Percentiles rank a stretch among this genome's conserved stretches.
phyloP scores from a whole-genome alignment of 64 coral and sea anemone species.

The Astreopora myriophthalma region DNA sequence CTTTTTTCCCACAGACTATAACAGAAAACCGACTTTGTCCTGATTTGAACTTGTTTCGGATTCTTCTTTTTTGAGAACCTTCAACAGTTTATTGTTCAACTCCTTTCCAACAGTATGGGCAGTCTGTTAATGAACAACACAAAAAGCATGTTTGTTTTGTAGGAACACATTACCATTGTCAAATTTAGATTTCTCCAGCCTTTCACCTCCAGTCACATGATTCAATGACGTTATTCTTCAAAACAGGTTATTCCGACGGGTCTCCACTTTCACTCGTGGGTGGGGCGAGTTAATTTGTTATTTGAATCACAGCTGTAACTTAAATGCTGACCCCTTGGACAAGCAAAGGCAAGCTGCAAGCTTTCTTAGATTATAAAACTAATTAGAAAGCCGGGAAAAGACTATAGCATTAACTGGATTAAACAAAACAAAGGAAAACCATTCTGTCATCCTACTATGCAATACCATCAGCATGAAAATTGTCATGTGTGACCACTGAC shows the following conservation, averaged over 20 bases:
- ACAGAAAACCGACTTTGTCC: slow-evolving; percentile 83
- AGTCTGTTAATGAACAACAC: slow-evolving; percentile 33
- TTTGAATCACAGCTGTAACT: no score
- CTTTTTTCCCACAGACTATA: neutral
- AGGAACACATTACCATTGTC: no score
- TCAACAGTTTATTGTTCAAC: slow-evolving; percentile 74
- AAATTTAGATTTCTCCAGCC: no score
- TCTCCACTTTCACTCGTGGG: no score
- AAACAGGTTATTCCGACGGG: no score
- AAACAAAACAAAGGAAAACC: neutral
- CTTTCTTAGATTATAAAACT: no score
- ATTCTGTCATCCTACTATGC: neutral
- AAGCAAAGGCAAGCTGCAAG: no score
- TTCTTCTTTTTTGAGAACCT: slow-evolving; percentile 76
- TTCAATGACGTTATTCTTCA: no score
- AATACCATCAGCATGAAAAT: neutral
- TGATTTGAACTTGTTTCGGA: slow-evolving; percentile 24
- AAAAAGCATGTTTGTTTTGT: neutral
- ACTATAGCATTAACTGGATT: no score
- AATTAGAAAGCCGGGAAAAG: no score
- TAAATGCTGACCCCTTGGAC: no score
- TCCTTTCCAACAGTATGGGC: slow-evolving; percentile 75
- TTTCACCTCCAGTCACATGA: neutral
- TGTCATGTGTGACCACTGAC: neutral
- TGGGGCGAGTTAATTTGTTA: no score